These are phyloP conservation scores for Dromaius novaehollandiae DNA, from an alignment of 2,113 vertebrate species.

Conservation along the genomic window DNA sequence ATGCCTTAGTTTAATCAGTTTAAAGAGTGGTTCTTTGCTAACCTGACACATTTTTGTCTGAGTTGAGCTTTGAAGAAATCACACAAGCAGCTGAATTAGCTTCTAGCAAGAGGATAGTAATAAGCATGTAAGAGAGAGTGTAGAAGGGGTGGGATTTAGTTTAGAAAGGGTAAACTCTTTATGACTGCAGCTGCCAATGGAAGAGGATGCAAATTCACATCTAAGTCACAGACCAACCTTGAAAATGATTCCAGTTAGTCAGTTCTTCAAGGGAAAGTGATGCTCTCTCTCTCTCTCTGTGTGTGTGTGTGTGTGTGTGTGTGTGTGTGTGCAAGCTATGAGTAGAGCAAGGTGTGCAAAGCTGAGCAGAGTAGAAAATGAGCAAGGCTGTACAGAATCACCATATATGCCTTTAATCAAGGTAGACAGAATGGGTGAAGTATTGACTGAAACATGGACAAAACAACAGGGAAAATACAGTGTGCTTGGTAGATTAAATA, in stretches of 20 bases:
- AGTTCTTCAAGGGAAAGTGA: background rate
- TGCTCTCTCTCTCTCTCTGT: background rate
- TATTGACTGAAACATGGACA: background rate
- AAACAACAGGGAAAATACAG: background rate
- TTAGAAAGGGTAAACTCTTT: background rate
- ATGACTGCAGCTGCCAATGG: background rate
- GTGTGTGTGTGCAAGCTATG: background rate
- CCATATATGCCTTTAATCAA: background rate
- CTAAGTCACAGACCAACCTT: background rate
- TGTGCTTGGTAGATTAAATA: background rate
- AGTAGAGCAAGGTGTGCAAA: background rate
- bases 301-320: background rate
- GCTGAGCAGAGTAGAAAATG: background rate
- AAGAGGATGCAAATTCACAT: background rate
- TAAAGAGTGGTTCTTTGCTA: background rate
- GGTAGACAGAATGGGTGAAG: background rate
- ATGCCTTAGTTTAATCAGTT: conserved; percentile 31
- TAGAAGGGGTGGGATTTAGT: background rate
- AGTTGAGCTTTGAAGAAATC: background rate
- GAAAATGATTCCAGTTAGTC: background rate
- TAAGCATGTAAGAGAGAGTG: background rate
- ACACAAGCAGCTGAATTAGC: background rate
- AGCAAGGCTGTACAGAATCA: background rate
- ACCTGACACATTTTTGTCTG: conserved; percentile 23
- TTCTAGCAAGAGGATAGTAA: background rate